Base-by-base conservation (phyloP, 2,113 vertebrate species). In the Nothobranchius kuhntae region DNA sequence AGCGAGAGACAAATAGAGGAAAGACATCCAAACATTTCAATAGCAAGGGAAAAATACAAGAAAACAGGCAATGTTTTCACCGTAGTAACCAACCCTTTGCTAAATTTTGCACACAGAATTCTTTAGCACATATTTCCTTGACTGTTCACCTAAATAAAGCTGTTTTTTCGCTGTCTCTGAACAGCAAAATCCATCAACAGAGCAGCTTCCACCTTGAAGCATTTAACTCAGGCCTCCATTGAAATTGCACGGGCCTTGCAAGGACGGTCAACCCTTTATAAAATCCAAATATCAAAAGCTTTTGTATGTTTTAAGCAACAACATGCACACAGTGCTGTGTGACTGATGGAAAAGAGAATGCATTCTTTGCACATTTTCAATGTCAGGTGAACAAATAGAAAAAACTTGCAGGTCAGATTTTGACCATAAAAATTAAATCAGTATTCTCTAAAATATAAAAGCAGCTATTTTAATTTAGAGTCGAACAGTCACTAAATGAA, bases 211-310 rank as follows among this genome's bases (percentile, higher is more conserved):
- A 58, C 60, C 59, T 67, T 53, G 58, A 60, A 66, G 24, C 24
- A 7, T 55, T 68, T 58, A 63, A 38, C 9, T 38, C 24, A 14
- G 13, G 13, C 26, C 5, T 70, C 54, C 51, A 45, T 57, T 77
- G n/a, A 77, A 58, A 71, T 40, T 54, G 52, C 46, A 46, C 21
- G 17, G 51, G 45, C 73, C 62, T 24, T 53, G 12, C 62, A 85
- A 81, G 69, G 77, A 73, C 71, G 71, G 56, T 46, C 14, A 61
- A 36, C 9, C 45, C 2, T 61, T 52, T 72, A 51, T 66, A 35
- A 64, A 70, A 24, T 11, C 45, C 15, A 53, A 21, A 45, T 17
- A 71, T 11, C 48, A 40, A 62, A 65, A 60, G 15, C 24, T 14
- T 45, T 4, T 35, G 42, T 81, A 68, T 73, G 50, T 62, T 74